These are phyloP conservation scores for Nesoenas mayeri DNA, from an alignment of 2,113 vertebrate genomes.

Conservation along the genomic window DNA sequence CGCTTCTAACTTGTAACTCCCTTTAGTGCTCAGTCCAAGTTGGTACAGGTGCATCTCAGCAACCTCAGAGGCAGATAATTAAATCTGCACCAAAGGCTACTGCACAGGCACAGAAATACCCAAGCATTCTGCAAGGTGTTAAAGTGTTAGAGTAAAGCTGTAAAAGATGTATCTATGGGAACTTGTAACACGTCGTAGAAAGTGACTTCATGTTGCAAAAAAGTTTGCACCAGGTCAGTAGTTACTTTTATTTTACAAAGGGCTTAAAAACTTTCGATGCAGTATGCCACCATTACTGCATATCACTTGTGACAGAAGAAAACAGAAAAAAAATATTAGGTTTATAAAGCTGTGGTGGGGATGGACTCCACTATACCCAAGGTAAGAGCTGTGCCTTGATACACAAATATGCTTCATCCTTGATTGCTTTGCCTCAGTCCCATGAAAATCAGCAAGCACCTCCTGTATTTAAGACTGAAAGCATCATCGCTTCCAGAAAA, in stretches of 20 bases:
- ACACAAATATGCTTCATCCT: neutral
- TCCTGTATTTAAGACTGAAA: constrained; percentile 15
- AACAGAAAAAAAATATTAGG: neutral
- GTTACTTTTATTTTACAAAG: neutral
- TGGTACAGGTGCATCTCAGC: neutral
- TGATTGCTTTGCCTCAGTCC: neutral
- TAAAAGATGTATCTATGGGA: neutral
- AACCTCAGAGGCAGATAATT: neutral
- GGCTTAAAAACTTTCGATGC: neutral
- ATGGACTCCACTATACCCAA: neutral
- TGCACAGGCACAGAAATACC: neutral
- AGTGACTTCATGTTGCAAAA: neutral
- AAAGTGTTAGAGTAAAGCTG: neutral
- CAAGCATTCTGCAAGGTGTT: neutral
- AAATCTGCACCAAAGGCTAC: neutral
- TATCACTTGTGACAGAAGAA: neutral
- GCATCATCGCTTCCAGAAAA: neutral
- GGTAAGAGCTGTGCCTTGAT: neutral
- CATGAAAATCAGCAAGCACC: neutral
- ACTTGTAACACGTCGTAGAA: neutral
- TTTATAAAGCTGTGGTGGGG: neutral
- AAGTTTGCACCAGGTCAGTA: neutral
- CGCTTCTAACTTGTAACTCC: neutral
- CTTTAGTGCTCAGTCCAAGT: neutral
- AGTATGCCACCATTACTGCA: neutral